A percentile compares a stretch with the other conserved stretches of the same genome.
Conservation (phyloP, 2,797 vertebrate genomes). For the Gymnothorax javanicus region DNA sequence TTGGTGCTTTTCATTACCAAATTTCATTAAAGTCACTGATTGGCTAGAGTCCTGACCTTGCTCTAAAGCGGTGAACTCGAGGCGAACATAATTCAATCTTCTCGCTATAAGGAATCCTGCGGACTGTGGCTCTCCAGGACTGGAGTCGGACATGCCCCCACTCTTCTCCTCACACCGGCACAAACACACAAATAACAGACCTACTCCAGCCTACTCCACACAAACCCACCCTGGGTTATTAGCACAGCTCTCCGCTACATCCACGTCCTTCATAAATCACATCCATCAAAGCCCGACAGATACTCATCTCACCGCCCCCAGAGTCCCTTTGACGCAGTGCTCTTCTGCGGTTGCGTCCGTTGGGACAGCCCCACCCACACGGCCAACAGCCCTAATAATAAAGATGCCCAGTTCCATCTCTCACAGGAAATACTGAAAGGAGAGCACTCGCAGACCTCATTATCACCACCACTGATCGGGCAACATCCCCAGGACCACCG, state of each 20-base stretch:
- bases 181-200: conserved; percentile 12
- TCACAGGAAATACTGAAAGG: background rate
- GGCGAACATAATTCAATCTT: too few relatives aligned
- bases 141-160: too few relatives aligned
- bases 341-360: conserved; percentile 43
- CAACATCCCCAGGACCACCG: background rate
- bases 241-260: conserved; percentile 65
- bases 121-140: too few relatives aligned
- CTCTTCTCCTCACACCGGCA: background rate
- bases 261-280: conserved; percentile 60
- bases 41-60: too few relatives aligned
- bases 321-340: conserved; percentile 61
- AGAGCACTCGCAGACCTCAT: background rate
- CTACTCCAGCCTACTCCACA: background rate
- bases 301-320: conserved; percentile 63
- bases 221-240: conserved; percentile 52
- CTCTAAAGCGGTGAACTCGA: too few relatives aligned
- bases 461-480: background rate
- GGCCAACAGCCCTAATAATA: conserved; percentile 39
- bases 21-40: too few relatives aligned
- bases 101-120: too few relatives aligned
- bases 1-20: too few relatives aligned
- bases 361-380: conserved; percentile 40
- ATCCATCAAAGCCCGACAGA: conserved; percentile 57
- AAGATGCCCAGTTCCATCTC: background rate